Percentiles rank a stretch among this genome's conserved stretches.
Evolutionary conservation across 2,888 invertebrate genomes (phyloP).

Genomic region (Sussaba pulchella): DNA sequence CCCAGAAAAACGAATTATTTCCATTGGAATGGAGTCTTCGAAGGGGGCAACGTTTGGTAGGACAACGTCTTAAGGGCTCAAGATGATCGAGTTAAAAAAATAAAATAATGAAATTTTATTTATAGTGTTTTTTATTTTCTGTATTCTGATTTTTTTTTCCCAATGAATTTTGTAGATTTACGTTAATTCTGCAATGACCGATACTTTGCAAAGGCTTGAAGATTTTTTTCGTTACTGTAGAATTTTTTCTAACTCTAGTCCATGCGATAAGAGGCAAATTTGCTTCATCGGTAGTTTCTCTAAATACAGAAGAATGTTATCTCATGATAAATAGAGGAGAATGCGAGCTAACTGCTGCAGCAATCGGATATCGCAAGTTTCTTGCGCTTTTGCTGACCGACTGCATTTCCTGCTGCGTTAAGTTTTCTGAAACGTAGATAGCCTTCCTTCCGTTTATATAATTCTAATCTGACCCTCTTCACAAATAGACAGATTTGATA

Average conservation of each 20-base stretch:
- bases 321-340: not conserved
- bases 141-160: too few relatives aligned
- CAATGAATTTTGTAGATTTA: too few relatives aligned
- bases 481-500: not conserved
- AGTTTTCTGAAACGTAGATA: not conserved
- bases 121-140: too few relatives aligned
- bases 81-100: not conserved
- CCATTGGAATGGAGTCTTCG: conserved; percentile 7
- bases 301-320: too few relatives aligned
- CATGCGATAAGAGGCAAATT: too few relatives aligned
- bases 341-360: not conserved
- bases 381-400: conserved; percentile 3
- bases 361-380: not conserved
- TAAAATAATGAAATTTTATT: not conserved
- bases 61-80: not conserved
- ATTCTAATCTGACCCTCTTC: not conserved
- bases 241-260: too few relatives aligned
- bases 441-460: not conserved
- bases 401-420: not conserved
- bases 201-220: too few relatives aligned
- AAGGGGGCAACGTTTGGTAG: not conserved
- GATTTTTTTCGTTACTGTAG: too few relatives aligned
- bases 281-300: too few relatives aligned
- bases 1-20: not conserved
- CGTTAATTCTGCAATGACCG: too few relatives aligned